phyloP scores from a whole-genome alignment of 2,888 invertebrate species.

The Gymnoscelis rufifasciata region DNA sequence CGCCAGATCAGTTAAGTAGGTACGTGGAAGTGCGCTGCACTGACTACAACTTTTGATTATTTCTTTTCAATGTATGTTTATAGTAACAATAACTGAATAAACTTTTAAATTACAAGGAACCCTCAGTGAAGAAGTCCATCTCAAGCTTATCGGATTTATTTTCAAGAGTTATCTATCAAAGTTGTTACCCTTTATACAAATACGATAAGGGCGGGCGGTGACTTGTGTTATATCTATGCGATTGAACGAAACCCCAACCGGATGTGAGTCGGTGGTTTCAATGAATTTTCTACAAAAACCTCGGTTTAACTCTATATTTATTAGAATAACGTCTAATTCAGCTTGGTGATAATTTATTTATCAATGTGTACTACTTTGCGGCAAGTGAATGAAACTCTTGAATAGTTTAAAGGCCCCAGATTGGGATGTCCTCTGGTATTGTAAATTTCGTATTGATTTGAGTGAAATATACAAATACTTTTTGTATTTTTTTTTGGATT shows the following conservation, averaged over 20 bases:
- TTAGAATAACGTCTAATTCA: conserved; percentile 15
- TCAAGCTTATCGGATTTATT: too few relatives aligned
- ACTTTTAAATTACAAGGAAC: too few relatives aligned
- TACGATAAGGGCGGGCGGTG: conserved; percentile 50
- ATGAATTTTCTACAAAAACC: conserved; percentile 31
- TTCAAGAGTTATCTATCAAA: conserved; percentile 44
- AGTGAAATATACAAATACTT: too few relatives aligned
- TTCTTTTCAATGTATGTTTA: too few relatives aligned
- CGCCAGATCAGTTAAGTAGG: too few relatives aligned
- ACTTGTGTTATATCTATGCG: conserved; percentile 36
- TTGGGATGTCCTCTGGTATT: conserved; percentile 14
- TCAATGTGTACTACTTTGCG: conserved; percentile 16
- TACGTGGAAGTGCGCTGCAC: too few relatives aligned
- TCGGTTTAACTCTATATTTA: conserved; percentile 16
- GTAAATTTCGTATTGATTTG: conserved; percentile 9
- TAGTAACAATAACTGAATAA: too few relatives aligned
- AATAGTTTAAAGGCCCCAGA: conserved; percentile 17
- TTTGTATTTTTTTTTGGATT: too few relatives aligned
- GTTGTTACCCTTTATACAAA: conserved; percentile 49
- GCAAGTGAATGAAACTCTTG: conserved; percentile 16
- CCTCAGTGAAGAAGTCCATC: too few relatives aligned
- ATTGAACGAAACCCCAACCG: conserved; percentile 44
- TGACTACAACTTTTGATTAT: too few relatives aligned
- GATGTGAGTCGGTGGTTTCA: conserved; percentile 40
- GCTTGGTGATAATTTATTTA: conserved; percentile 18